Conservation (phyloP, 2,888 invertebrate genomes). For the Dynastes hyllus region DNA sequence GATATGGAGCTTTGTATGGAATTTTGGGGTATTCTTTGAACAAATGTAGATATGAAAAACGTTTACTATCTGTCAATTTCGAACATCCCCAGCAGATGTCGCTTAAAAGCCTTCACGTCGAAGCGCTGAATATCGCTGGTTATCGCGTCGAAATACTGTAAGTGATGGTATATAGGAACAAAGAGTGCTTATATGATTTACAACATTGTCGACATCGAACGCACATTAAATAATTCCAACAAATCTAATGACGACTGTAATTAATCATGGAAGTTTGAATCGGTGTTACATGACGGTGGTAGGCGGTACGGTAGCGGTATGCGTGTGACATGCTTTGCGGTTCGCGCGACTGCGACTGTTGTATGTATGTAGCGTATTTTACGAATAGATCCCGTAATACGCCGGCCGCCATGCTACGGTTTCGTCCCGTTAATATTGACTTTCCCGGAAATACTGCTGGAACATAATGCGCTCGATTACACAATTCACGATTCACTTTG, state of each 20-base stretch:
- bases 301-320: constrained; percentile 4
- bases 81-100: neutral
- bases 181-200: constrained; percentile 25
- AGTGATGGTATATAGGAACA: neutral
- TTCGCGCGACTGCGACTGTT: neutral
- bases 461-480: constrained; percentile 32
- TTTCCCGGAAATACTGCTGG: constrained; percentile 24
- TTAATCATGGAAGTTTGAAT: constrained; percentile 36
- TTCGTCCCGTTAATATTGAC: constrained; percentile 31
- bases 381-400: neutral
- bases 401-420: neutral
- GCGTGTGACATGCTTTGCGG: constrained; percentile 25
- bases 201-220: constrained; percentile 21
- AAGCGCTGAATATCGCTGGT: neutral
- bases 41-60: neutral
- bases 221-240: constrained; percentile 28
- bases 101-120: neutral
- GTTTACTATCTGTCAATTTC: neutral
- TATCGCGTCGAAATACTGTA: constrained; percentile 12
- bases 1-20: neutral
- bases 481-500: constrained; percentile 10
- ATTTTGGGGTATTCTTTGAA: neutral
- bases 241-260: constrained; percentile 13
- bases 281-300: constrained; percentile 9
- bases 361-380: neutral